phyloP scores from a whole-genome alignment of 2,113 vertebrate genomes.

The Raphicerus campestris region DNA sequence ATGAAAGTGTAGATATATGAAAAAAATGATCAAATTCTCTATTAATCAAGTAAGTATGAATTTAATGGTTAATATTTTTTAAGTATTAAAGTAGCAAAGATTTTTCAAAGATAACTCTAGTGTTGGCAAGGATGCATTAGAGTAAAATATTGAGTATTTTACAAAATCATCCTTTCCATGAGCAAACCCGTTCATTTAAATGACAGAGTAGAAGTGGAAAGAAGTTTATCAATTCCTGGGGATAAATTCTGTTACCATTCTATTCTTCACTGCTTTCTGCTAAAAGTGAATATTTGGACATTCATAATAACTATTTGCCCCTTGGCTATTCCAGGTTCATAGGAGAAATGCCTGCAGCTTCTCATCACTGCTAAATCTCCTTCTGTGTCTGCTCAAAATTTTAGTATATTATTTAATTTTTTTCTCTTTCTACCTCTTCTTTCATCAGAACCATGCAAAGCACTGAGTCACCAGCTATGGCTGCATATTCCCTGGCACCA shows the following conservation, averaged over 20 bases:
- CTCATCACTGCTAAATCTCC: not conserved
- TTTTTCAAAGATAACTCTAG: not conserved
- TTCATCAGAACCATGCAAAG: not conserved
- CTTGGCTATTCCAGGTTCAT: not conserved
- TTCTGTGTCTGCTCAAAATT: not conserved
- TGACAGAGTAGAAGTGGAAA: too few species aligned
- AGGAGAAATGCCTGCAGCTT: not conserved
- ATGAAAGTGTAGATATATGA: not conserved
- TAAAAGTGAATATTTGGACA: not conserved
- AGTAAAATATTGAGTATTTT: not conserved
- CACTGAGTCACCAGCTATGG: not conserved
- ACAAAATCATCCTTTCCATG: not conserved
- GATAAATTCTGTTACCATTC: not conserved
- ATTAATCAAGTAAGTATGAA: constrained; percentile 1
- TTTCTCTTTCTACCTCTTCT: not conserved
- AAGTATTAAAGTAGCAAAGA: constrained; percentile 17
- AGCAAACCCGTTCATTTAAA: not conserved
- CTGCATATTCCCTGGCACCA: not conserved
- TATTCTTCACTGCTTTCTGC: not conserved
- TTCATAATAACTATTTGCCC: not conserved
- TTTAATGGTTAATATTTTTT: constrained; percentile 36
- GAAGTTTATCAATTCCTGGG: not conserved
- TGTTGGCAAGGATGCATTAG: constrained; percentile 16
- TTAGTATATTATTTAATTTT: not conserved
- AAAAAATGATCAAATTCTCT: constrained; percentile 13